phyloP scores from a whole-genome alignment of 35 echinoderm and acorn worm genomes.

The Ptychodera flava region DNA sequence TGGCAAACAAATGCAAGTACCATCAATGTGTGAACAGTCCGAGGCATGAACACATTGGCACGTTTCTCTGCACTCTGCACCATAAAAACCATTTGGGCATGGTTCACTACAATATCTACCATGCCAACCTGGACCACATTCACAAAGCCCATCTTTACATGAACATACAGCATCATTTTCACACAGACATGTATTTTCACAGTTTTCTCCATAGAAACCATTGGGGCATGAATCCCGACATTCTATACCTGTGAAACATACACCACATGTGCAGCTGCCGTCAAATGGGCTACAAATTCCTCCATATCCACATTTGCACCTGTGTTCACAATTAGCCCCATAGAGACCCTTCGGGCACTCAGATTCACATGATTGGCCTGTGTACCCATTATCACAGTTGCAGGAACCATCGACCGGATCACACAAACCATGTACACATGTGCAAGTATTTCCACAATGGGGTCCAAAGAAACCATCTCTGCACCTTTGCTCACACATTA shows the following conservation, averaged over 20 bases:
- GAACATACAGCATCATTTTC: neutral
- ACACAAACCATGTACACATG: conserved; percentile 69
- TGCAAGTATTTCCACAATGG: conserved; percentile 19
- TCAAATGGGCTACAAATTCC: neutral
- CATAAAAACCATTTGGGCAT: conserved; percentile 5
- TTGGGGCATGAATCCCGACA: neutral
- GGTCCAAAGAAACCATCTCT: neutral
- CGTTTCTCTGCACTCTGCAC: neutral
- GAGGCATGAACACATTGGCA: conserved; percentile 3
- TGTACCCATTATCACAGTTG: neutral
- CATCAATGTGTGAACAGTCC: neutral
- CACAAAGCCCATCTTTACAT: neutral
- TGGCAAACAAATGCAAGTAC: conserved; percentile 6
- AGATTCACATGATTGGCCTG: neutral
- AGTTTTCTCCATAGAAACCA: neutral
- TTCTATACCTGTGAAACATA: neutral
- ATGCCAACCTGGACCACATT: neutral
- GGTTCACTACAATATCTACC: neutral
- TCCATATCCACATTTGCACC: conserved; percentile 40
- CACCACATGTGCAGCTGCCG: too few relatives aligned
- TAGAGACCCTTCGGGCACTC: neutral
- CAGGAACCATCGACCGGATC: conserved; percentile 68
- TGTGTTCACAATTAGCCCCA: conserved; percentile 37
- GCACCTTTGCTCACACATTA: neutral
- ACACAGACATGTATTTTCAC: neutral